phyloP scores from a whole-genome alignment of 1,140 invertebrate genomes.

The Drosophila aff. region DNA sequence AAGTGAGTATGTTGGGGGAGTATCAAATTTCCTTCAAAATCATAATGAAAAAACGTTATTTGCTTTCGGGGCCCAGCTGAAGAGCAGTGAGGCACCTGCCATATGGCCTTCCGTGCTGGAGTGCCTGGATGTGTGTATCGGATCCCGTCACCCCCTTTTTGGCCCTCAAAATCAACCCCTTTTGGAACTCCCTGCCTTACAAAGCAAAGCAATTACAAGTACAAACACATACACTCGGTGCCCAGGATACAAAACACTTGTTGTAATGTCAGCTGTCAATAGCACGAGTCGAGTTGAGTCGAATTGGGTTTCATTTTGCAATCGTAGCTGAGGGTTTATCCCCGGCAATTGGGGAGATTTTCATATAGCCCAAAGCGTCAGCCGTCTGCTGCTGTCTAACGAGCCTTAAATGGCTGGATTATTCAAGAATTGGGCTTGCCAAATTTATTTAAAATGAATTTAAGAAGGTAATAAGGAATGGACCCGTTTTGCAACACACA shows the following conservation, averaged over 20 bases:
- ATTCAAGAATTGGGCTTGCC: background rate
- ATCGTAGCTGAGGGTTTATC: slow-evolving; percentile 1
- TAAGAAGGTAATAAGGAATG: background rate
- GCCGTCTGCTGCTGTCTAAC: slow-evolving; percentile 5
- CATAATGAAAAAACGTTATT: slow-evolving; percentile 47
- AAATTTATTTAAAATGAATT: slow-evolving; percentile 10
- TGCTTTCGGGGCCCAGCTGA: slow-evolving; percentile 23
- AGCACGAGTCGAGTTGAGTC: slow-evolving; percentile 34
- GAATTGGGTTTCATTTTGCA: slow-evolving; percentile 31
- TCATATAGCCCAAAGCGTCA: slow-evolving; percentile 3
- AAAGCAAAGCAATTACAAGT: slow-evolving; percentile 50
- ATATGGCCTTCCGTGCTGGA: slow-evolving; percentile 42
- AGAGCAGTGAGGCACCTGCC: slow-evolving; percentile 40
- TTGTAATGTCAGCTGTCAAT: slow-evolving; percentile 56
- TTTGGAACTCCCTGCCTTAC: background rate
- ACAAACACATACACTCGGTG: slow-evolving; percentile 27
- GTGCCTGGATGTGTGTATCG: slow-evolving; percentile 13
- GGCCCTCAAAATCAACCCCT: slow-evolving; percentile 15
- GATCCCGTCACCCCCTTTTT: slow-evolving; percentile 14
- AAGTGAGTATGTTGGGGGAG: slow-evolving; percentile 10
- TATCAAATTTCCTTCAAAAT: slow-evolving; percentile 52
- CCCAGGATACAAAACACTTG: slow-evolving; percentile 45
- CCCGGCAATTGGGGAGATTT: slow-evolving; percentile 35
- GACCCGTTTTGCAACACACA: too few species aligned
- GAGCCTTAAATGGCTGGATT: background rate